Evolutionary conservation across 2,113 vertebrate species (phyloP), one percentile per base, ranked within the genome.

Genomic region (Morone saxatilis): DNA sequence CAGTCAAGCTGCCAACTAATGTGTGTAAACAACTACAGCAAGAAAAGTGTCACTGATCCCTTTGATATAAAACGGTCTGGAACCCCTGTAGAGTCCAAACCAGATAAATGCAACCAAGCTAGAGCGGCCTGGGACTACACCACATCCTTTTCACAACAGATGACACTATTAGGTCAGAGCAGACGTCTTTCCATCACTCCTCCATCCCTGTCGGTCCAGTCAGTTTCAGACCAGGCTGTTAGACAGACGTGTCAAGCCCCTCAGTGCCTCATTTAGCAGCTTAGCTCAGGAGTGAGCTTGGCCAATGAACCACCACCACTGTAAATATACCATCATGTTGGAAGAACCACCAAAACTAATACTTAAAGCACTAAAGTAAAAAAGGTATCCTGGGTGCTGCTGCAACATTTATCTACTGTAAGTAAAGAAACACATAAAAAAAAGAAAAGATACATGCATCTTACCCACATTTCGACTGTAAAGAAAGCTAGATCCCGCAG

Each of bases 121-220:
- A 56, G 80, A 71, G 51, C 56, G 65, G 73, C n/a, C 25, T 59
- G 41, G 66, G 22, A 86, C 50, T 2, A 43, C 53, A 25, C 31
- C 22, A 56, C 56, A 75, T 51, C n/a, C 76, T 76, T 84, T 81
- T 79, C 82, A 83, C 86, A 88, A 83, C 89, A 90, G 88, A 88
- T 83, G 79, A 85, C 77, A 69, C 77, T 79, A 80, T 89, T 79
- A 91, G 90, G 84, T 82, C 84, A 81, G 72, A 90, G 84, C 87
- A 90, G 85, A 88, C 70, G 79, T 79, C 83, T 76, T 63, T 76
- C 75, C 81, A 85, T 90, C 82, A 74, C 60, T 80, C 43, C 81
- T 66, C 54, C 50, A 25, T 75, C 75, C 53, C 66, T 81, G 71
- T 50, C 10, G 11, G 70, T 61, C 51, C 63, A 68, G 80, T 76